Evolutionary conservation across 2,113 vertebrate genomes (phyloP), one percentile per base, ranked within the genome.

Genomic region (Podiceps cristatus): DNA sequence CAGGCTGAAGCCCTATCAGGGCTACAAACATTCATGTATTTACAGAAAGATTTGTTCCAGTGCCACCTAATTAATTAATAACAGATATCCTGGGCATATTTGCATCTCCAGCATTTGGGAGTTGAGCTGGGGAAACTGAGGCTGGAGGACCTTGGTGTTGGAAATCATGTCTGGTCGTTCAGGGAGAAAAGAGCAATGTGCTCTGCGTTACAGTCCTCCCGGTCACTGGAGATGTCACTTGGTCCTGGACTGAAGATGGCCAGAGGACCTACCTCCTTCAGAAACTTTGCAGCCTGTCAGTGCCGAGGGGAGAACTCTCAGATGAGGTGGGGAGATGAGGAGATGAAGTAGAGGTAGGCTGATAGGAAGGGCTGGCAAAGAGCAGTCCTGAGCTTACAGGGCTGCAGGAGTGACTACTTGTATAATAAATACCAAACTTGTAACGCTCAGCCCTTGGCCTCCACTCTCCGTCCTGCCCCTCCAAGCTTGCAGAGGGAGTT

Each of bases 371-470:
- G 10, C 40, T 72, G n/a, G 28, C 22, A 75, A 75, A 20, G 19
- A 64, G 27, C 33, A 59, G 13, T 55, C 28, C 31, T 68, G 47
- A 71, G 31, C 37, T 11, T 40, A n/a, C 11, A 71, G 71, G 24
- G 47, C 56, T 77, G 44, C 27, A 66, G 29, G 35, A 50, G 9
- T 25, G 22, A 16, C 37, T 74, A 18, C 27, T 66, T n/a, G 5
- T 63, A 7, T 5, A 12, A 76, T 7, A 73, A 80, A 50, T 29
- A 55, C 5, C n/a, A 77, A 63, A 42, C 8, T 77, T 28, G 1
- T 0, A 42, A 73, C 4, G 12, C 25, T 25, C 18, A 62, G 55
- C 24, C 50, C 13, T 53, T 0, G 0, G 37, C 40, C 50, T 63
- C n/a, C 71, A 63, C 6, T 67, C 42, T 86, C 45, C 72, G n/a